A percentile compares a stretch with the other conserved stretches of the same genome.
Conservation (phyloP, 2,797 vertebrate species). For the Pangasius djambal region DNA sequence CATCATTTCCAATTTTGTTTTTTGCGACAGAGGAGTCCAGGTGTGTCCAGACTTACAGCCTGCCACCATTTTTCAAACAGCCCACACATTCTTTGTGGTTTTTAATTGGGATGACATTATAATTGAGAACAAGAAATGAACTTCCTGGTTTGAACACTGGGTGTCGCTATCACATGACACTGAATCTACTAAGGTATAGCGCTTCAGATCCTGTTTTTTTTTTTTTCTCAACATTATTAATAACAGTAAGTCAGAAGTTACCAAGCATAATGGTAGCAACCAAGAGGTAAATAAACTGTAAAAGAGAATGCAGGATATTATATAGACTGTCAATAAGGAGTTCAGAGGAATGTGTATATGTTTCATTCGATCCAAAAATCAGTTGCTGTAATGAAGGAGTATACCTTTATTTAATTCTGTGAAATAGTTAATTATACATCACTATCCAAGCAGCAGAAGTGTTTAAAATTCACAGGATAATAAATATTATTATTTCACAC, state of each 20-base stretch:
- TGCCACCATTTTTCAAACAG: background rate
- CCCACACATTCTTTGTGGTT: background rate
- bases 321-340: background rate
- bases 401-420: background rate
- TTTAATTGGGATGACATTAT: background rate
- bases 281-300: background rate
- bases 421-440: background rate
- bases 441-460: background rate
- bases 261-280: background rate
- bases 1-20: too few species aligned
- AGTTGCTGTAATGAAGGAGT: background rate
- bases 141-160: slow-evolving; percentile 8
- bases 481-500: background rate
- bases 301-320: background rate
- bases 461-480: background rate
- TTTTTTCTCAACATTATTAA: background rate
- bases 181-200: background rate
- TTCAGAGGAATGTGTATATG: background rate
- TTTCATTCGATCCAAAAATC: background rate
- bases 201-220: background rate
- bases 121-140: background rate
- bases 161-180: background rate
- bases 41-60: background rate
- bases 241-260: background rate
- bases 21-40: background rate